Percentiles rank a stretch among this genome's conserved stretches.
Conservation (phyloP, 2,113 vertebrate species). For the Tetrax tetrax region DNA sequence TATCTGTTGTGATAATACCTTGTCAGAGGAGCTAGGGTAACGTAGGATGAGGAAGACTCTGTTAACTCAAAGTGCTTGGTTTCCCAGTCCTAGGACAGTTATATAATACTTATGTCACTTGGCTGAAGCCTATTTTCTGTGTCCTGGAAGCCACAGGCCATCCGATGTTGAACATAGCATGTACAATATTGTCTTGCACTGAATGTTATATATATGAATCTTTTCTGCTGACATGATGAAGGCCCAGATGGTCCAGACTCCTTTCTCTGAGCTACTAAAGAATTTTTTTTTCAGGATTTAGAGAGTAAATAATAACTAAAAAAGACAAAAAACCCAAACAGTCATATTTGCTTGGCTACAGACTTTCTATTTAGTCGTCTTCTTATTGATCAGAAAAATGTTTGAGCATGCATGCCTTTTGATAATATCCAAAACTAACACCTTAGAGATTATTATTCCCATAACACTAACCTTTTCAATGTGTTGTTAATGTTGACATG, state of each 20-base stretch:
- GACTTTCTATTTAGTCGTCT: neutral
- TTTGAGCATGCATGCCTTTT: neutral
- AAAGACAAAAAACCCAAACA: neutral
- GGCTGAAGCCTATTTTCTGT: neutral
- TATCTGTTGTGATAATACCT: neutral
- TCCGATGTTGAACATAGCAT: neutral
- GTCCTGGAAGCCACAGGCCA: neutral
- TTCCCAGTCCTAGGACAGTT: neutral
- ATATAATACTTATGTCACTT: neutral
- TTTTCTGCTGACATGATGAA: neutral
- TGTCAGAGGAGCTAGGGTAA: neutral
- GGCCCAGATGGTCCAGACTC: neutral
- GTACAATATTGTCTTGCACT: neutral
- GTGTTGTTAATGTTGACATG: neutral
- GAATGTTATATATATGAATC: neutral
- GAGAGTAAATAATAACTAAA: neutral
- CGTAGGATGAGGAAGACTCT: rapidly evolving
- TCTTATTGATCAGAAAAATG: neutral
- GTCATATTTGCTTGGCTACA: neutral
- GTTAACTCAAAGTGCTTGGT: neutral
- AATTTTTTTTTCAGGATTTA: neutral
- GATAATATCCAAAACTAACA: neutral
- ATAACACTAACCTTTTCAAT: neutral
- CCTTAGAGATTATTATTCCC: neutral
- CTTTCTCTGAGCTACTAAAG: neutral